Conservation (phyloP, 2,113 vertebrate species). For the Leptodactylus fuscus region DNA sequence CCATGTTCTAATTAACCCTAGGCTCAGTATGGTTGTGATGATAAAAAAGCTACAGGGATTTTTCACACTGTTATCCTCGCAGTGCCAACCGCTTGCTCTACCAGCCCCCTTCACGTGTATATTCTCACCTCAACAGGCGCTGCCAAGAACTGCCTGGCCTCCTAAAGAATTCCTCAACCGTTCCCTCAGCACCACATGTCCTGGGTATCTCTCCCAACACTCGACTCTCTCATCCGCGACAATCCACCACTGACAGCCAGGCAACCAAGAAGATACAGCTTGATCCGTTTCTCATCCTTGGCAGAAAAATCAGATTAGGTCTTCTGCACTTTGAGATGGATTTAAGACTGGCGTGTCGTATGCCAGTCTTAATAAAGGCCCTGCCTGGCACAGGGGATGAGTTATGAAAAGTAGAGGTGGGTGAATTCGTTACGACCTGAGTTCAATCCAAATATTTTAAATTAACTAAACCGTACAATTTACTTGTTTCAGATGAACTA, state of each 20-base stretch:
- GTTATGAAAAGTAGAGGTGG: no score
- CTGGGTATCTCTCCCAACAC: neutral
- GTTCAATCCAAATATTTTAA: no score
- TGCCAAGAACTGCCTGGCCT: neutral
- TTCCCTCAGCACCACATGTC: neutral
- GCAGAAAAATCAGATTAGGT: no score
- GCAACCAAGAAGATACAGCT: neutral
- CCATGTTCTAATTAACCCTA: slow-evolving; percentile 39
- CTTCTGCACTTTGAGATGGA: no score
- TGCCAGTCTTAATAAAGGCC: no score
- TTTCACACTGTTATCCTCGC: neutral
- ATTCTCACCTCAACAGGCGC: slow-evolving; percentile 35
- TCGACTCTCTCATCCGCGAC: neutral
- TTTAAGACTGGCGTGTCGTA: no score
- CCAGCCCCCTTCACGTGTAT: slow-evolving; percentile 1
- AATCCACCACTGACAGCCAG: neutral
- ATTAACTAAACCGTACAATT: no score
- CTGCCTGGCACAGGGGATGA: no score
- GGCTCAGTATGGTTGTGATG: slow-evolving; percentile 18
- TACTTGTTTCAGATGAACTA: no score
- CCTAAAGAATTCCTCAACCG: neutral
- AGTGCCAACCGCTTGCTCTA: neutral
- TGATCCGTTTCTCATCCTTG: neutral
- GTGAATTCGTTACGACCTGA: no score
- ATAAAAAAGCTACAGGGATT: slow-evolving; percentile 36